Evolutionary conservation across 2,888 invertebrate species (phyloP).

Genomic region (Drosophila infuscata): DNA sequence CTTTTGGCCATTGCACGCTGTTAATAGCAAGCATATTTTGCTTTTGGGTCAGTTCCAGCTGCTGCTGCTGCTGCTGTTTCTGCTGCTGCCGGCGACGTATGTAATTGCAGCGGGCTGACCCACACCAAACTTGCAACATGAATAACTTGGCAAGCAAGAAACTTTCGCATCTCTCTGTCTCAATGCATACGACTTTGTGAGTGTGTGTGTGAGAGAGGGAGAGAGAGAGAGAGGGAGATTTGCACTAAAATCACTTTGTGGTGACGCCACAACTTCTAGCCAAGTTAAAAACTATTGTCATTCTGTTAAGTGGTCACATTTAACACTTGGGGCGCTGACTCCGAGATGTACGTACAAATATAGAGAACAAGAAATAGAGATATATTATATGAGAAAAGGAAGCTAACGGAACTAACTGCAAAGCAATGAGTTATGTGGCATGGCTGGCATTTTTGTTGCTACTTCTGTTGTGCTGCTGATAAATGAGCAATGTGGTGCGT

Average conservation of each 20-base stretch:
- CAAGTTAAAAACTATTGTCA: constrained; percentile 82
- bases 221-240: constrained; percentile 50
- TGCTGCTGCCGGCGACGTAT: constrained; percentile 67
- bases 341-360: constrained; percentile 10
- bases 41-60: constrained; percentile 73
- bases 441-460: constrained; percentile 40
- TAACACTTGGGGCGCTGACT: constrained; percentile 76
- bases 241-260: constrained; percentile 81
- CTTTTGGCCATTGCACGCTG: constrained; percentile 49
- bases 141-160: constrained; percentile 66
- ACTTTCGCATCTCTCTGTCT: constrained; percentile 36
- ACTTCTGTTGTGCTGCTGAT: constrained; percentile 34
- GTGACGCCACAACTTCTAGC: constrained; percentile 82
- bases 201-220: not conserved
- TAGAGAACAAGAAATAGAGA: constrained; percentile 13
- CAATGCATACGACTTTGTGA: not conserved
- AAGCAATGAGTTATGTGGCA: constrained; percentile 57
- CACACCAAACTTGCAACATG: constrained; percentile 33
- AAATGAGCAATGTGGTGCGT: constrained; percentile 37
- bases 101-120: constrained; percentile 62
- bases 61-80: constrained; percentile 59
- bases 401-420: constrained; percentile 4
- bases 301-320: constrained; percentile 81
- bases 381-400: not conserved
- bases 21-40: constrained; percentile 77